These are phyloP conservation scores for Sebastes iracundus DNA, from an alignment of 2,797 vertebrate species.

Conservation along the genomic window DNA sequence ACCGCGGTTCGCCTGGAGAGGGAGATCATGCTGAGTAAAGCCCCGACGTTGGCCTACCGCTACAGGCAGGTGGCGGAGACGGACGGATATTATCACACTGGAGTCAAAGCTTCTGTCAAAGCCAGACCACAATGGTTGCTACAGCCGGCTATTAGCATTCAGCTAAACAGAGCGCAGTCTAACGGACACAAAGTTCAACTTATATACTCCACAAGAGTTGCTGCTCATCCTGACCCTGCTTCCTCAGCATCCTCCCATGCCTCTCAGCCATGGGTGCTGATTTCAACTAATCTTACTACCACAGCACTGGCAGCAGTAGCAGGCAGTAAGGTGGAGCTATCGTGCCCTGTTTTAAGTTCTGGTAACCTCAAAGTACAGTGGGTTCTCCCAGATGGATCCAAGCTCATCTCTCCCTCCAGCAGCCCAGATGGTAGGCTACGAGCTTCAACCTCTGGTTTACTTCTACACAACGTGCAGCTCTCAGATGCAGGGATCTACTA, in stretches of 20 bases:
- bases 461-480: constrained; percentile 72
- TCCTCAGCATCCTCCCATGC: constrained; percentile 12
- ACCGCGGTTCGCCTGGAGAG: constrained; percentile 87
- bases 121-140: constrained; percentile 88
- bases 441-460: constrained; percentile 79
- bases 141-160: constrained; percentile 86
- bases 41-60: constrained; percentile 81
- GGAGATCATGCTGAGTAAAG: constrained; percentile 82
- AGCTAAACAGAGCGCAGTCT: constrained; percentile 88
- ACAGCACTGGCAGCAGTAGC: constrained; percentile 75
- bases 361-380: constrained; percentile 83
- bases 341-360: constrained; percentile 86
- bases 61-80: constrained; percentile 88
- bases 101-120: constrained; percentile 85
- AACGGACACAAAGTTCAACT: constrained; percentile 85
- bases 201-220: constrained; percentile 81
- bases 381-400: constrained; percentile 89
- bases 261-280: constrained; percentile 89
- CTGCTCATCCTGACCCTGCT: constrained; percentile 69
- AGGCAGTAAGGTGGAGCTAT: constrained; percentile 81
- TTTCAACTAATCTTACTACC: constrained; percentile 74
- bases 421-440: constrained; percentile 76
- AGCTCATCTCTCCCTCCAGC: constrained; percentile 73
- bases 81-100: constrained; percentile 91
- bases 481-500: constrained; percentile 89